Evolutionary conservation across 2,888 invertebrate genomes (phyloP), one percentile per base, ranked within the genome.

Genomic region (Acleris emargana): DNA sequence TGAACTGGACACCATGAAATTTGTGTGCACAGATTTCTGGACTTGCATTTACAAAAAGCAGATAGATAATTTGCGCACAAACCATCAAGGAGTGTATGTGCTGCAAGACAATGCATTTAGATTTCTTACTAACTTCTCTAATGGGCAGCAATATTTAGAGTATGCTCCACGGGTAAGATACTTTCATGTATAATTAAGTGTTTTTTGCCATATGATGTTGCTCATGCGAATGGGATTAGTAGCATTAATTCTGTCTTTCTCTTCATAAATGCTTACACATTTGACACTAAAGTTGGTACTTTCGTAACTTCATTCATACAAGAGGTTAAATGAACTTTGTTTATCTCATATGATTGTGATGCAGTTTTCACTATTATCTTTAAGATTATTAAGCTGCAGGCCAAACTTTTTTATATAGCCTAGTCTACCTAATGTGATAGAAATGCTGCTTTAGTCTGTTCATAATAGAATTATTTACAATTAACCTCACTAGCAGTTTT

Each of bases 21-120:
- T 99, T 77, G 97, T 99, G 62, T 99, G 99, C 83, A 99, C 99
- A 63, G 99, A 99, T 82, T 99, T 99, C 82, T 99, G 99, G 99
- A 96, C 97, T n/a, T 95, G 97, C 47, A 95, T 99, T 43, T 99
- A 98, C 84, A 99, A 98, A 79, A 99, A 99, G 84, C 99, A 99
- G 92, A 98, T 99, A 63, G 99, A 99, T 83, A 99, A 99, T 86
- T 93, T 99, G 58, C 92, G 98, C 72, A 99, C 99, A 25, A 99
- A 99, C 88, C 99, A 99, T 86, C 97, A 99, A 90, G 99, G 99
- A 11, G 97, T 99, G 59, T 99, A 99, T 91, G 99, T 99, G 11
- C 93, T 99, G 20, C 98, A 99, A 87, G 99, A 99, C 84, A 99
- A 98, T 90, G 95, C 96, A 64, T 99, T 99, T 86, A 94, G 97